Evolutionary conservation across 1,140 invertebrate genomes (phyloP), one percentile per base, ranked within the genome.

Genomic region (Formica exsecta): DNA sequence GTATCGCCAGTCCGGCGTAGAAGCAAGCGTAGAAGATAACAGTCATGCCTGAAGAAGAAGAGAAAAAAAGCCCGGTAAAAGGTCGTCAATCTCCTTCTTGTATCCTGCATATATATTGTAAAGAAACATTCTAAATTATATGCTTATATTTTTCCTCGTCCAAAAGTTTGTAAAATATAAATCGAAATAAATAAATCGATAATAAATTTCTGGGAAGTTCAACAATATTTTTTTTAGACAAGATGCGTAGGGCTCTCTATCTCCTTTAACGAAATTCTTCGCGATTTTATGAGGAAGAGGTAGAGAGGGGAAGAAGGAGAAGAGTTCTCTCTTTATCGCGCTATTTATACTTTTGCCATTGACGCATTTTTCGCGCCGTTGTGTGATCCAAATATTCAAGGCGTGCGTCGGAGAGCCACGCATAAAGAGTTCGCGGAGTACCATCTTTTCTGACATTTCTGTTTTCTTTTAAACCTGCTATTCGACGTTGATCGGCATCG

Each of bases 11-110:
- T 54, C 96, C 96, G 41, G 96, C 95, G 93, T 98, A 99, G 95
- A 98, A 99, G 87, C 98, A 96, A n/a, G 96, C 25, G 95, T 99
- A 99, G 95, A 99, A 99, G 0, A 97, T 59, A 19, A 97, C 90
- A 29, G 98, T 96, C 92, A 98, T 96, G 85, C 96, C 98, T 98
- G 96, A 41, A 96, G 96, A 85, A 93, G 89, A 87, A 93, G 89
- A 87, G 32, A 91, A 41, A 25, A 29, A 64, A 64, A 16, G 3
- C 38, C 5, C 29, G 16, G 6, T 6, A 61, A 22, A 74, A 74
- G n/a, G 38, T 59, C 38, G 38, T 59, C 38, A 71, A 71, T 54
- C 48, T 71, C 16, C 54, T 54, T n/a, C 4, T 59, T 2, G 2
- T 59, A 73, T 59, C 57, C 19, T 9, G 32, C 22, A 57, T 8